phyloP scores from a whole-genome alignment of 30 jellyfish, hydroid and myxozoan species.

The Hydractinia echinata region DNA sequence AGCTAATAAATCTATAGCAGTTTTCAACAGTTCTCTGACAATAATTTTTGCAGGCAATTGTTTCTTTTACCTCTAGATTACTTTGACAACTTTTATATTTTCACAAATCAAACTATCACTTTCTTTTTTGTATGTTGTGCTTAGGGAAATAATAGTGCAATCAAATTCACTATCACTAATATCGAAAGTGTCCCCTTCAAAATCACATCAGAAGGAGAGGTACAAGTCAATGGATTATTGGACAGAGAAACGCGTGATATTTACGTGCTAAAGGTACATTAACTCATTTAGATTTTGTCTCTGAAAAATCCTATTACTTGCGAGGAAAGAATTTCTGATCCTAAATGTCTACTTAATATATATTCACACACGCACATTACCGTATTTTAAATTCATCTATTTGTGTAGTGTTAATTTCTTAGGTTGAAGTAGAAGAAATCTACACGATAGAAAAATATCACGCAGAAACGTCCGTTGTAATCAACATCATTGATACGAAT shows the following conservation, averaged over 20 bases:
- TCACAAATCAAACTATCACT: no score
- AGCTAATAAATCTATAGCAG: no score
- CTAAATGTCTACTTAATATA: no score
- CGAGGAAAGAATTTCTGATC: no score
- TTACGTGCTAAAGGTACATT: background rate
- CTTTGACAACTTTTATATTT: no score
- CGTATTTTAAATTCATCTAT: no score
- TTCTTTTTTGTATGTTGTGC: background rate
- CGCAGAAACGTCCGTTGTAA: background rate
- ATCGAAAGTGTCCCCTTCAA: background rate
- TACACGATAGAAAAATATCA: background rate
- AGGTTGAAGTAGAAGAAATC: background rate
- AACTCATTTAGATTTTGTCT: background rate
- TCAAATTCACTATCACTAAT: background rate
- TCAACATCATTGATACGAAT: background rate
- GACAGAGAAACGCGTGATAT: background rate
- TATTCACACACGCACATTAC: no score
- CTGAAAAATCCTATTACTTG: no score
- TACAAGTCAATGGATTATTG: background rate
- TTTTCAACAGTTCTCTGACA: no score
- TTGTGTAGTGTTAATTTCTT: background rate
- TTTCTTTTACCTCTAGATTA: no score
- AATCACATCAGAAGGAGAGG: background rate
- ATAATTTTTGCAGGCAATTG: no score
- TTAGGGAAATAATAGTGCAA: background rate